These are phyloP conservation scores for Labeo calbasu DNA, from an alignment of 2,797 vertebrate genomes.

Conservation along the genomic window DNA sequence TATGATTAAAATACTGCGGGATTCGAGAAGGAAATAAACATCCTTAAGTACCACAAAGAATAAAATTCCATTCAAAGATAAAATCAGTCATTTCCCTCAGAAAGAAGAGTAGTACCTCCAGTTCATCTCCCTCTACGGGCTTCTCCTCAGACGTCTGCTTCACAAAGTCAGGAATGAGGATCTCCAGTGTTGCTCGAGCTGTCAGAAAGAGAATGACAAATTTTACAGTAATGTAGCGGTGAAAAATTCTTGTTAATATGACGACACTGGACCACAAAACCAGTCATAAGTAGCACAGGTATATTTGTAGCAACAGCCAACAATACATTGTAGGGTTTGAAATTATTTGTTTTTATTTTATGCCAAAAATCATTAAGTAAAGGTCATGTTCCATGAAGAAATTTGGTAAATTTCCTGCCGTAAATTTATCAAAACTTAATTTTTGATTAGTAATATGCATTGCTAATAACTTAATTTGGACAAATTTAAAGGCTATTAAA, in stretches of 20 bases:
- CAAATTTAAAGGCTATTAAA: too few species aligned
- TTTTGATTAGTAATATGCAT: too few species aligned
- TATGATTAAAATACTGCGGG: constrained; percentile 99
- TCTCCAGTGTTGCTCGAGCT: constrained; percentile 99
- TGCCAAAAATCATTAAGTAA: too few species aligned
- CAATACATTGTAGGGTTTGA: too few species aligned
- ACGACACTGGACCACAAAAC: too few species aligned
- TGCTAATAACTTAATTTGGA: too few species aligned
- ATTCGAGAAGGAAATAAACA: constrained; percentile 51
- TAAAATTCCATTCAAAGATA: background rate
- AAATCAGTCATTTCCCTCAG: background rate
- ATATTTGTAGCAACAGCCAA: too few species aligned
- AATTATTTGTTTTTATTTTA: too few species aligned
- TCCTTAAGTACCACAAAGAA: background rate
- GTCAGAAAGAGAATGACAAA: constrained; percentile 61
- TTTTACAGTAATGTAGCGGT: background rate
- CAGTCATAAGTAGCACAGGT: too few species aligned
- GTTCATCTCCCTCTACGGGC: constrained; percentile 93
- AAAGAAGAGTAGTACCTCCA: constrained; percentile 84
- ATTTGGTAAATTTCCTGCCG: too few species aligned
- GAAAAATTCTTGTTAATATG: constrained; percentile 4
- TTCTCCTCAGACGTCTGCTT: constrained; percentile 99
- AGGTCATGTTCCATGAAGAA: too few species aligned
- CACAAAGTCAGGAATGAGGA: constrained; percentile 99
- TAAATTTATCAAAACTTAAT: too few species aligned